Evolutionary conservation across 2,113 vertebrate species (phyloP).

Genomic region (rat (Rattus norvegicus)): GRCr8 NC_086022.1:162223001-162223500

Average conservation of each 20-base stretch:
- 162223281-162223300: neutral
- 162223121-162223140: neutral
- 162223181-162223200: accelerated
- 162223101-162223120: neutral
- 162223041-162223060: neutral
- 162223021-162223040: neutral
- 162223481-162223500: accelerated
- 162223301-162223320: neutral
- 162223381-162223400: neutral
- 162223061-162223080: neutral
- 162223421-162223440: neutral
- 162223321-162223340: neutral
- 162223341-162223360: neutral
- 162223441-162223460: neutral
- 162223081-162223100: slow-evolving; percentile 21
- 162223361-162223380: neutral
- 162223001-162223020: neutral
- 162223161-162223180: neutral
- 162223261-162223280: neutral
- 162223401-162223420: neutral
- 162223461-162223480: neutral
- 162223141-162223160: neutral
- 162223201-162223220: neutral
- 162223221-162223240: neutral
- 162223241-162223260: neutral